Evolutionary conservation across 2,888 invertebrate genomes (phyloP), one percentile per base, ranked within the genome.

Genomic region (Exephanes ischioxanthus): DNA sequence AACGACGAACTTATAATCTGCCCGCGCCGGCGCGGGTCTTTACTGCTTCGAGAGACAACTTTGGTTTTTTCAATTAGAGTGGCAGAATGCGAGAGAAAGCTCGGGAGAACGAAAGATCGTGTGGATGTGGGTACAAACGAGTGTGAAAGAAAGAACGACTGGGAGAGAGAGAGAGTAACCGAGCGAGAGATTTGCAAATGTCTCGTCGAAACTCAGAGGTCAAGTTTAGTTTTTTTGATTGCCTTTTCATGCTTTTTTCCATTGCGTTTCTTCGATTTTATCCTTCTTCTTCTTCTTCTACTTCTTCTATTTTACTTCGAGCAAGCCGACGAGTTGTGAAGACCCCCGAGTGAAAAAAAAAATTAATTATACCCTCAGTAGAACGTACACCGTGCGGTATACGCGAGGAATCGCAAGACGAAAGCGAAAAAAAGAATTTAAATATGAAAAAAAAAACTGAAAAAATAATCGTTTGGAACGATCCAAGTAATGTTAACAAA

Each of bases 241-340:
- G 33, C 33, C 30, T 53, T 48, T 82, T 82, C 71, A 45, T 16
- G 45, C 68, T 48, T 14, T 63, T 51, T 33, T 48, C 51, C 71
- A 80, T 67, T 75, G 51, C 83, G 51, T 83, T 85, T 82, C 71
- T 79, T 76, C 85, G 76, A 66, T 79, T 75, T 76, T 41, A 70
- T 63, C 70, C 41, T 66, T 73, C 53, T 73, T 41, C 70, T 75
- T 68, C 41, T 53, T 37, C 67, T 48, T 72, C 48, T 70, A 51
- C 26, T 33, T 66, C 58, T 19, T 58, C 51, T 48, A 68, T 63
- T 68, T 51, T 16, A 73, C 41, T 67, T 67, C 58, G 66, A 37
- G n/a, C 66, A 68, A n/a, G 26, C 9, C 45, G 61, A 71, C 61
- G 71, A 63, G 33, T 77, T 77, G 53, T 41, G 22, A 67, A 48